Conservation (phyloP, 2,888 invertebrate genomes). For the Ctena decussata region DNA sequence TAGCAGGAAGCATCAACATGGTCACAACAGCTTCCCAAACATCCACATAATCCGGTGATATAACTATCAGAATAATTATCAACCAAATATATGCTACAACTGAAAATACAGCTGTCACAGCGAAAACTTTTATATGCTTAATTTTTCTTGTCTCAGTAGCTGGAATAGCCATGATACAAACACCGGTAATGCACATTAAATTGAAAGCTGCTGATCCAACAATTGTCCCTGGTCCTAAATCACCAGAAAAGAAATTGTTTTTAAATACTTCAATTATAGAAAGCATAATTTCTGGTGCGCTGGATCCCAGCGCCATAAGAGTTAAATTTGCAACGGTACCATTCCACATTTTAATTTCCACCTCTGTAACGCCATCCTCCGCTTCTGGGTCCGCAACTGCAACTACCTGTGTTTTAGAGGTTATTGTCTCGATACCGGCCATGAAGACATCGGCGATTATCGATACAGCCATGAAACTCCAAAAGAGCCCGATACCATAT, state of each 20-base stretch:
- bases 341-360: conserved; percentile 88
- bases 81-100: conserved; percentile 90
- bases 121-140: conserved; percentile 87
- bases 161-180: conserved; percentile 88
- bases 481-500: conserved; percentile 88
- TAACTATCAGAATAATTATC: conserved; percentile 87
- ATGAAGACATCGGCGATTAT: conserved; percentile 90
- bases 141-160: conserved; percentile 87
- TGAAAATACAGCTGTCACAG: conserved; percentile 86
- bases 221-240: conserved; percentile 89
- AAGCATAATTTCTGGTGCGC: conserved; percentile 89
- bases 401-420: conserved; percentile 88
- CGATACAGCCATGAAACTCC: conserved; percentile 89
- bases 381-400: conserved; percentile 76
- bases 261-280: conserved; percentile 88
- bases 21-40: conserved; percentile 89
- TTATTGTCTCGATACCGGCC: conserved; percentile 89
- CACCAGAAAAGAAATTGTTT: conserved; percentile 87
- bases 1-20: conserved; percentile 88
- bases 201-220: conserved; percentile 90
- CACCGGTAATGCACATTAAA: conserved; percentile 88
- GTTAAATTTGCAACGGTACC: conserved; percentile 89
- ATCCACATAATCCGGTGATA: conserved; percentile 87
- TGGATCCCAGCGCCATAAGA: conserved; percentile 89
- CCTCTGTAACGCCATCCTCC: conserved; percentile 83